phyloP scores from a whole-genome alignment of 1,140 invertebrate species.

The Caerostris extrusa region DNA sequence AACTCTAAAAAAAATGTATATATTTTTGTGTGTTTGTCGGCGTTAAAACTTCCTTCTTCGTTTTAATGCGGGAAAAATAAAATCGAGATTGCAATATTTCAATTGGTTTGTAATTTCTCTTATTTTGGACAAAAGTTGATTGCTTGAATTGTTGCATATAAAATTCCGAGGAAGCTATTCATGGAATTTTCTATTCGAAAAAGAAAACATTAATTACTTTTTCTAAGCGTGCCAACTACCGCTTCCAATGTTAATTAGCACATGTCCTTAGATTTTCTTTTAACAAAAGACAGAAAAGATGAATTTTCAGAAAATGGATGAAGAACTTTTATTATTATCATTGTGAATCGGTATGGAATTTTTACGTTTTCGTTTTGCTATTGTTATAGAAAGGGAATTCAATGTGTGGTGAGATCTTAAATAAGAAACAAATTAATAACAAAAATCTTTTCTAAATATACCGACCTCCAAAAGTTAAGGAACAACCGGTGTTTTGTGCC shows the following conservation, averaged over 20 bases:
- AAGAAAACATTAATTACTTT: slow-evolving; percentile 70
- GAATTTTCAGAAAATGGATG: not conserved
- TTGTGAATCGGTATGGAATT: not conserved
- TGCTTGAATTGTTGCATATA: slow-evolving; percentile 33
- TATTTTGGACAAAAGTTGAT: slow-evolving; percentile 50
- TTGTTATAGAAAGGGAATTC: not conserved
- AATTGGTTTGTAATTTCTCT: slow-evolving; percentile 48
- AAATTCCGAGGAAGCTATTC: slow-evolving; percentile 24
- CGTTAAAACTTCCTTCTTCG: slow-evolving; percentile 9
- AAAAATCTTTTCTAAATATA: too few relatives aligned
- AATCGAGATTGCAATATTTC: slow-evolving; percentile 24
- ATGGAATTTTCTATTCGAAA: slow-evolving; percentile 48
- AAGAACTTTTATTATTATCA: not conserved
- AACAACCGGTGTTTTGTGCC: too few relatives aligned
- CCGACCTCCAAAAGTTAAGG: too few relatives aligned
- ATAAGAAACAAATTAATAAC: too few relatives aligned
- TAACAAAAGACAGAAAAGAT: slow-evolving; percentile 20
- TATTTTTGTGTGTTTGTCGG: slow-evolving; percentile 20
- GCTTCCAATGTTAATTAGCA: slow-evolving; percentile 43
- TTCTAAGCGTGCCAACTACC: not conserved
- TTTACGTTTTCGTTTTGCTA: not conserved
- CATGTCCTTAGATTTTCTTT: not conserved
- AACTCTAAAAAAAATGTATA: not conserved
- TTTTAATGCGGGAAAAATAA: slow-evolving; percentile 25
- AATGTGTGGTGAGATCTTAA: too few relatives aligned